phyloP scores from a whole-genome alignment of 1,140 invertebrate species.

The Cyphomyrmex costatus region DNA sequence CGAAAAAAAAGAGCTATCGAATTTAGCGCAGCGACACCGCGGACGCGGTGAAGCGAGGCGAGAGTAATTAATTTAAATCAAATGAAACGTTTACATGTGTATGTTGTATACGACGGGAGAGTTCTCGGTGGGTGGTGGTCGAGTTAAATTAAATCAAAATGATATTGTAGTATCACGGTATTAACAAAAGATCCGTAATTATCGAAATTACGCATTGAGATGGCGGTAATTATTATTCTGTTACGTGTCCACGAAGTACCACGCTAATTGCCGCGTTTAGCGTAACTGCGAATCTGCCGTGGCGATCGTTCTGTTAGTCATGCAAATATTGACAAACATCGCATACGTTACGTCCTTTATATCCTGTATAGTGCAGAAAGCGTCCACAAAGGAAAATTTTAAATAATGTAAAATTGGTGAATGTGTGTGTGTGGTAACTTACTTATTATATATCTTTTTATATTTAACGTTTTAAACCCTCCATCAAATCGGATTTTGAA shows the following conservation, averaged over 20 bases:
- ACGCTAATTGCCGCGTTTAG: constrained; percentile 33
- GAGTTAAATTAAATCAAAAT: constrained; percentile 46
- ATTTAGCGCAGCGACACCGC: constrained; percentile 19
- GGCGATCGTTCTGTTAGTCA: constrained; percentile 10
- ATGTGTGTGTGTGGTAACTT: too few species aligned
- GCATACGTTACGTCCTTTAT: background rate
- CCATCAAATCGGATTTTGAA: too few species aligned
- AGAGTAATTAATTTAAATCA: constrained; percentile 51
- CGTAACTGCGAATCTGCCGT: constrained; percentile 10
- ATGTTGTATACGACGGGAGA: background rate
- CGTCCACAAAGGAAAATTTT: background rate
- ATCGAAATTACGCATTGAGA: constrained; percentile 41
- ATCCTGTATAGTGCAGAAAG: background rate
- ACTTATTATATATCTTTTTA: background rate
- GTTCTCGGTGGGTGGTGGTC: background rate
- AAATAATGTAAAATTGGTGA: background rate
- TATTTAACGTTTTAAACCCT: background rate
- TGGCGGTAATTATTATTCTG: constrained; percentile 31
- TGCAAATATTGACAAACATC: constrained; percentile 36
- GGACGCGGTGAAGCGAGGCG: constrained; percentile 26
- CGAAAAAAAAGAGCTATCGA: constrained; percentile 28
- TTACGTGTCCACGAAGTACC: background rate
- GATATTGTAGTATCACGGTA: constrained; percentile 1
- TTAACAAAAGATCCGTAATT: constrained; percentile 48
- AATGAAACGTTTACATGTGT: constrained; percentile 33